Percentiles rank a stretch among this genome's conserved stretches.
These are phyloP conservation scores for Selene dorsalis DNA, from an alignment of 2,797 vertebrate genomes.

Conservation along the genomic window DNA sequence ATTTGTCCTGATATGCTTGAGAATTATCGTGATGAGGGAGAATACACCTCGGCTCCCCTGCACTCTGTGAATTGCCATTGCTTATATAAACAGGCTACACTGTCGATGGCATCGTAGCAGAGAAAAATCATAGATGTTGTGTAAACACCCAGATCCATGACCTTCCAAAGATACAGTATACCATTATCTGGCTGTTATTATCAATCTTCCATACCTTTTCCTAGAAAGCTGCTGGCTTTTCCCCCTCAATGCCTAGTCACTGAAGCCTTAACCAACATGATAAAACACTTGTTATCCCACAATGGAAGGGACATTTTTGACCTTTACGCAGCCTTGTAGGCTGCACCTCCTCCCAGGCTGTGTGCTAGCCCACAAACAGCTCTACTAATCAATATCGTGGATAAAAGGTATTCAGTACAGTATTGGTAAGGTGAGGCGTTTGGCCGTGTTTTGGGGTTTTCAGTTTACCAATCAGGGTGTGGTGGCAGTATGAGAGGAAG, in stretches of 20 bases:
- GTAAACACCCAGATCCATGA: slow-evolving; percentile 24
- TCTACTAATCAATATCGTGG: slow-evolving; percentile 17
- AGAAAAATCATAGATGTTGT: not conserved
- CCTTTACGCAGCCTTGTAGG: slow-evolving; percentile 15
- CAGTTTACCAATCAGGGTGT: not conserved
- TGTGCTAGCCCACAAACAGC: not conserved
- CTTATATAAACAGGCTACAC: not conserved
- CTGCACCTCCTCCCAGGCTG: not conserved
- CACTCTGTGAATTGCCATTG: slow-evolving; percentile 5
- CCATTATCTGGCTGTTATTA: slow-evolving; percentile 4
- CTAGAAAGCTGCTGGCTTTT: not conserved
- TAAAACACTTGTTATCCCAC: slow-evolving; percentile 9
- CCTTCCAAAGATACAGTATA: not conserved
- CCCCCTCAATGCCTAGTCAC: not conserved
- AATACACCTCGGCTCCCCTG: slow-evolving; percentile 14
- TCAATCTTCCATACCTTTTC: slow-evolving; percentile 1
- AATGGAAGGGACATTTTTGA: slow-evolving; percentile 13
- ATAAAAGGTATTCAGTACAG: not conserved
- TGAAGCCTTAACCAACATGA: slow-evolving; percentile 7
- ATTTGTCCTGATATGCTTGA: slow-evolving; percentile 46
- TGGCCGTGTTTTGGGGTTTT: not conserved
- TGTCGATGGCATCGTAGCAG: not conserved
- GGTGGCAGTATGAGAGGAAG: slow-evolving; percentile 2
- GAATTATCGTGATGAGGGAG: slow-evolving; percentile 27
- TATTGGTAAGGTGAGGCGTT: not conserved